Evolutionary conservation across 2,113 vertebrate species (phyloP), one percentile per base, ranked within the genome.

Genomic region (Syrmaticus mikado): DNA sequence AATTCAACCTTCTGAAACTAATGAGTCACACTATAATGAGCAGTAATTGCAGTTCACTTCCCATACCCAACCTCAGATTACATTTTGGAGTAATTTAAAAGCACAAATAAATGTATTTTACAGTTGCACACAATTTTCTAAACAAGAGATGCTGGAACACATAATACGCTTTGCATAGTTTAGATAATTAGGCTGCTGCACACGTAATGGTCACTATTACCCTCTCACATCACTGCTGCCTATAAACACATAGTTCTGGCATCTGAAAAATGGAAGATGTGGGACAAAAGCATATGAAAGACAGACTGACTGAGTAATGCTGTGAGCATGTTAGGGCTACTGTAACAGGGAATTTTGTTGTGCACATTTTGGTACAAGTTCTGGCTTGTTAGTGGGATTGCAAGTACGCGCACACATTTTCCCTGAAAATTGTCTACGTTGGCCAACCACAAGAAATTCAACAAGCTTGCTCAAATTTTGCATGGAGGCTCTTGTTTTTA

Each of bases 1-100:
- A 83, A 72, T 40, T 81, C 82, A 92, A 72, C 45, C 79, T 89
- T 50, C 85, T 77, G 68, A 92, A 92, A 91, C 72, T 66, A 91
- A 89, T 53, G 55, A 80, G 53, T 82, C 30, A 17, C 41, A 55
- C 61, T 75, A 52, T 45, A 80, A 87, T 4, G 28, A 50, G 8
- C 50, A 74, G 45, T 38, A 76, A 61, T 50, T n/a, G 11, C 34
- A 28, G 48, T 15, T 87, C 68, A 9, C 34, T 80, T 87, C 41
- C 53, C 38, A 46, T 17, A 60, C 62, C 30, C 24, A 90, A 34
- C 13, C 55, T 66, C 57, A 55, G 67, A 65, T 71, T 61, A 46
- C 32, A 48, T 61, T 83, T 73, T 75, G 13, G 36, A 68, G 16
- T 66, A 1, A 87, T 65, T 79, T 46, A 84, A 84, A 91, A 58